These are phyloP conservation scores for Phenganax stokvisi DNA, from an alignment of 92 coral and sea anemone species.

Conservation along the genomic window DNA sequence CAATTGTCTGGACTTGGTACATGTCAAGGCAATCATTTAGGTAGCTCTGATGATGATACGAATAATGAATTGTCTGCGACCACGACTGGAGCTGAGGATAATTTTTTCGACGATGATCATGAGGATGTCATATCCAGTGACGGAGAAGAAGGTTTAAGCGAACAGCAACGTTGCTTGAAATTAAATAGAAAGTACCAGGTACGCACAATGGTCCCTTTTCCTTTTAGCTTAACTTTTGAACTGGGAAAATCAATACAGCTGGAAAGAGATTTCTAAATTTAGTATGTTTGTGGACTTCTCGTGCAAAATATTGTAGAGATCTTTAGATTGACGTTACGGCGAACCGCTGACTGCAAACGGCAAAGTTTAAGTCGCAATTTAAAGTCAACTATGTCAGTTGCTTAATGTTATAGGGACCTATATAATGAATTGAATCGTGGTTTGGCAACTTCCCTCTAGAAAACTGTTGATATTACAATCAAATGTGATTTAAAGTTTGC, in stretches of 20 bases:
- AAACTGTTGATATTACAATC: no score
- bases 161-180: conserved; percentile 27
- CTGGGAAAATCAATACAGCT: not conserved
- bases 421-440: no score
- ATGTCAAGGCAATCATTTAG: not conserved
- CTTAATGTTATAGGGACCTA: no score
- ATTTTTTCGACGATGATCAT: not conserved
- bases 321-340: no score
- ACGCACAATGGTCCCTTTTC: not conserved
- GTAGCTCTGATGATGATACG: not conserved
- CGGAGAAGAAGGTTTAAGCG: conserved; percentile 16
- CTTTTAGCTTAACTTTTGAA: not conserved
- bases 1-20: not conserved
- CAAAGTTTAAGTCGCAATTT: no score
- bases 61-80: not conserved
- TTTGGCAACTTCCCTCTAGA: no score
- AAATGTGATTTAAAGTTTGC: no score
- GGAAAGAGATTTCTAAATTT: not conserved
- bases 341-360: no score
- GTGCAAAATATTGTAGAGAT: no score
- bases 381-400: no score
- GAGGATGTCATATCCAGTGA: not conserved
- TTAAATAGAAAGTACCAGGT: conserved; percentile 39
- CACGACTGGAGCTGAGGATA: not conserved
- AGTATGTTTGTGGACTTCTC: no score